Conservation (phyloP, 2,113 vertebrate species). For the Nyctibius bracteatus region DNA sequence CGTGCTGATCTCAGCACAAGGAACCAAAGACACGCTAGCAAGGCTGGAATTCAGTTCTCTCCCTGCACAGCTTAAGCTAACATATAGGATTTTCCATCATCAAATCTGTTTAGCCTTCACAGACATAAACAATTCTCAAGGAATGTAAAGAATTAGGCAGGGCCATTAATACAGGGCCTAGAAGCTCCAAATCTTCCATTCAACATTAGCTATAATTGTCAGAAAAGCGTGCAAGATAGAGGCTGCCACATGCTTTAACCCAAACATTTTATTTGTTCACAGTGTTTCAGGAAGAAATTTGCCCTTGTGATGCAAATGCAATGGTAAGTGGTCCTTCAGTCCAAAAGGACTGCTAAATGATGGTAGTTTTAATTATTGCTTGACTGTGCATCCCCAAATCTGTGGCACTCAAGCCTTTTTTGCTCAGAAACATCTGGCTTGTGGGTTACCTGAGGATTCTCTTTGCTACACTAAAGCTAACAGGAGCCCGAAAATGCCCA, state of each 20-base stretch:
- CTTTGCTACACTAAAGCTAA: neutral
- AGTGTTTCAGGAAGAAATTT: neutral
- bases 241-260: neutral
- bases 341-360: neutral
- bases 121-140: neutral
- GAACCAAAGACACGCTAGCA: neutral
- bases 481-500: neutral
- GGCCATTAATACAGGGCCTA: neutral
- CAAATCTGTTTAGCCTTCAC: neutral
- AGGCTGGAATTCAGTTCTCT: neutral
- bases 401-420: neutral
- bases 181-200: neutral
- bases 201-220: neutral
- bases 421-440: neutral
- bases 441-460: neutral
- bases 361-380: neutral
- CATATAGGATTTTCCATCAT: neutral
- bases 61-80: neutral
- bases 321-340: neutral
- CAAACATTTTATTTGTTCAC: neutral
- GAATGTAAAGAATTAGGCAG: constrained; percentile 31
- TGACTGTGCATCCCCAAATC: neutral
- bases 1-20: neutral
- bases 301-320: neutral
- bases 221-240: neutral